Evolutionary conservation across 2,888 invertebrate genomes (phyloP).

Genomic region (Lasioglossum zephyrum): DNA sequence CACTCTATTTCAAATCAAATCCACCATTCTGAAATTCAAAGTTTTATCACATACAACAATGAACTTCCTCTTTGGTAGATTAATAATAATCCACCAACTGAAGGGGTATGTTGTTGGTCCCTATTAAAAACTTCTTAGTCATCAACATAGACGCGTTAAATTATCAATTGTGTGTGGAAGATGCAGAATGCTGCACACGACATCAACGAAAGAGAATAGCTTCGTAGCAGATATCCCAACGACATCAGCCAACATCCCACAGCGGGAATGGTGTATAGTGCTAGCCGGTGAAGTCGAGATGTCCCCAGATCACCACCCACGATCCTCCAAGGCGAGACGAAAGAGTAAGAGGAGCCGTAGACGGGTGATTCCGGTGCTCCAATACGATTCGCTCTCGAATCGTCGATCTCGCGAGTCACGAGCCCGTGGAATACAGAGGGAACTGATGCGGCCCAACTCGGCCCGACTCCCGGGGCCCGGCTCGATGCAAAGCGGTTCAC

Average conservation of each 20-base stretch:
- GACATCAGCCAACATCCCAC: neutral
- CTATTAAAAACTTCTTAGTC: no score
- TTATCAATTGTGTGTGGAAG: no score
- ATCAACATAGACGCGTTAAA: no score
- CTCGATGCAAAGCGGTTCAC: conserved; percentile 58
- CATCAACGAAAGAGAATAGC: neutral
- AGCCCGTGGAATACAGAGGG: conserved; percentile 32
- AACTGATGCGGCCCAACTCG: neutral
- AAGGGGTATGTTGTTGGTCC: no score
- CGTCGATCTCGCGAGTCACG: conserved; percentile 58
- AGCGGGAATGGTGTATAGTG: neutral
- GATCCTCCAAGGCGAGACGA: conserved; percentile 33
- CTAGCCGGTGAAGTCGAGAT: neutral
- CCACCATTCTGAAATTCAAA: no score
- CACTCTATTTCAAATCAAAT: no score
- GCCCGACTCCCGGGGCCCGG: conserved; percentile 14
- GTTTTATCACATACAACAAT: no score
- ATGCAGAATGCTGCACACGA: neutral
- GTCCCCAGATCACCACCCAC: conserved; percentile 18
- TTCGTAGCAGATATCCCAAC: neutral
- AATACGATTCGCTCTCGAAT: conserved; percentile 50
- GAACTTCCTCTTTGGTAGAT: no score
- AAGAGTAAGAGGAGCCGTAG: neutral
- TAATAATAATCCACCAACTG: no score
- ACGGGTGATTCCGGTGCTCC: conserved; percentile 10